Evolutionary conservation across 2,888 invertebrate species (phyloP), one percentile per base, ranked within the genome.

Genomic region (Siphonodentalium dalli): DNA sequence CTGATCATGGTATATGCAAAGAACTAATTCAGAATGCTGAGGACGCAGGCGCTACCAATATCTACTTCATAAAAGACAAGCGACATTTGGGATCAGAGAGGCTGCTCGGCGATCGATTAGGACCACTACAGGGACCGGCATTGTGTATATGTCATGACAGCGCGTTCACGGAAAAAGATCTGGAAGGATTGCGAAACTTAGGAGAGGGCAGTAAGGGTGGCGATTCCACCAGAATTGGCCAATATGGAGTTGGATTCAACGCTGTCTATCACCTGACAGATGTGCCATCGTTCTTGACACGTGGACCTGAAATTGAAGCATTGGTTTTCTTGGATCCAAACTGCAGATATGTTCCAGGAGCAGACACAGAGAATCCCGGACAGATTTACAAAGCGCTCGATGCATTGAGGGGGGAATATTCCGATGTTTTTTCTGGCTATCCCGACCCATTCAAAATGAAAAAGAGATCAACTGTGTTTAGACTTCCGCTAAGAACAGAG

Each of bases 11-110:
- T 28, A 58, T 77, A 23, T 54, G 74, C 15, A 74, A 75, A 56
- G 78, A 78, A 54, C 58, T 78, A 8, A 51, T 78, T 1, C 76
- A 75, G 47, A 74, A 74, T 66, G 74, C 74, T 3, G 74, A 74
- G 46, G 73, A 74, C 54, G 72, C 75, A n/a, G 67, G 67, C 3
- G 72, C 75, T 3, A 69, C 71, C 3, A 69, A 71, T 43, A 54
- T 75, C 9, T 63, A 65, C 26, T 72, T 77, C 53, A 63, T 77
- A 33, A 63, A 61, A 35, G 76, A 77, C 39, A 48, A 54, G 9
- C 49, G 69, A n/a, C 42, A 29, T 3, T 69, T 74, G 43, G 37
- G 57, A 15, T 61, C 45, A 8, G 58, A 63, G 3, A 39, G 58
- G 15, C 63, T 75, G 8, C 68, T 75, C 42, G 58, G 61, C 35